Evolutionary conservation across 2,888 invertebrate genomes (phyloP).

Genomic region (Melanchra persicariae): DNA sequence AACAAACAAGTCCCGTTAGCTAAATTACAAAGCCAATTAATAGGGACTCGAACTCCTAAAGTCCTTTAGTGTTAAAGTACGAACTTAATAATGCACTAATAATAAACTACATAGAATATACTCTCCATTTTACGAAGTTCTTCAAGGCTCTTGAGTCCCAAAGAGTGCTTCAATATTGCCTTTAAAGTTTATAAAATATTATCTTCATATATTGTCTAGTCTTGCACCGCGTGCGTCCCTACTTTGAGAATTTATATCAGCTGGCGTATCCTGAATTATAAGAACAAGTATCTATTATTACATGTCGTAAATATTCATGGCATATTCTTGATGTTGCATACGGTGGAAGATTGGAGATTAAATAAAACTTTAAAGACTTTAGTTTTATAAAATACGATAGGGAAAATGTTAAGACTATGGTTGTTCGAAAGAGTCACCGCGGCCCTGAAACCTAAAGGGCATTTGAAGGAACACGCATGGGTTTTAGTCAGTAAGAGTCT

Average conservation of each 20-base stretch:
- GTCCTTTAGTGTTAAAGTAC: conserved; percentile 49
- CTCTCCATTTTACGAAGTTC: conserved; percentile 72
- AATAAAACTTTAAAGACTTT: conserved; percentile 13
- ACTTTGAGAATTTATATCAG: conserved; percentile 76
- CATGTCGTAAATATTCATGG: conserved; percentile 65
- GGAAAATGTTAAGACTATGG: background rate
- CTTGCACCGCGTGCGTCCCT: conserved; percentile 74
- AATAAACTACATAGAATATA: conserved; percentile 67
- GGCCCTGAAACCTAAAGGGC: too few relatives aligned
- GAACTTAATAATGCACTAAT: conserved; percentile 64
- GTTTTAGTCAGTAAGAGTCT: too few relatives aligned
- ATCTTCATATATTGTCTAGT: conserved; percentile 83
- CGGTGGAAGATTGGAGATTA: conserved; percentile 14
- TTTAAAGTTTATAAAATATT: conserved; percentile 84
- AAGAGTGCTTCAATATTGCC: conserved; percentile 80
- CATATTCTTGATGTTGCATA: conserved; percentile 39
- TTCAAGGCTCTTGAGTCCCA: conserved; percentile 67
- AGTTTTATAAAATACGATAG: background rate
- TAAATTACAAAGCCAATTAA: conserved; percentile 67
- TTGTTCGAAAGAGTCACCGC: too few relatives aligned
- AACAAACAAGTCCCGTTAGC: conserved; percentile 53
- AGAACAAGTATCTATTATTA: conserved; percentile 67
- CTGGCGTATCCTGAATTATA: conserved; percentile 68
- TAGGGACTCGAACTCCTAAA: conserved; percentile 51
- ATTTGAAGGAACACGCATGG: too few relatives aligned